Percentiles rank a stretch among this genome's conserved stretches.
phyloP scores from a whole-genome alignment of 2,797 vertebrate species.

The Lacerta bilineata region DNA sequence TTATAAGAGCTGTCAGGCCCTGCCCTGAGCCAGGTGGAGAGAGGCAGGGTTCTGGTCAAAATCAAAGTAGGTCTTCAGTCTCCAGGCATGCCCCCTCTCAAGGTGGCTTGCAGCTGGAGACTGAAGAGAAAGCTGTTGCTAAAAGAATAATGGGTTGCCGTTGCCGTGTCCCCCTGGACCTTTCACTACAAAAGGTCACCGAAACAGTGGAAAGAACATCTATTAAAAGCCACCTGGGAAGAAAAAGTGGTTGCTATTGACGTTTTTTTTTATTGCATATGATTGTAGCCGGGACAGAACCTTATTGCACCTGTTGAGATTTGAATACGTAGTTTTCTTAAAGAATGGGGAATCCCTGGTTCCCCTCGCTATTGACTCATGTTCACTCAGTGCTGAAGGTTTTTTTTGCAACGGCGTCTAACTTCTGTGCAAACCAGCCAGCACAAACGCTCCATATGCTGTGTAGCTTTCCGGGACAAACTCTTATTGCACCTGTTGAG shows the following conservation, averaged over 20 bases:
- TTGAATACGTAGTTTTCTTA: background rate
- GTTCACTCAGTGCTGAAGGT: no score
- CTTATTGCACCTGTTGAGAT: conserved; percentile 12
- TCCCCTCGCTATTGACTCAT: background rate
- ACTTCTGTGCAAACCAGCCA: no score
- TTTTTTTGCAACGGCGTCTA: no score
- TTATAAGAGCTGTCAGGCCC: no score
- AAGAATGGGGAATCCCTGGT: no score
- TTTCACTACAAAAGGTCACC: background rate
- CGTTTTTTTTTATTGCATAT: background rate
- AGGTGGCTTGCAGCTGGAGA: conserved; percentile 15
- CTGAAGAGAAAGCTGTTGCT: background rate
- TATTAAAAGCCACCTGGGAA: conserved; percentile 19
- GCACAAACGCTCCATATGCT: no score
- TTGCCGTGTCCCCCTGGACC: background rate
- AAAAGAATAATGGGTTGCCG: background rate
- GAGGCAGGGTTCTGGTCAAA: no score
- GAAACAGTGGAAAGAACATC: conserved; percentile 1
- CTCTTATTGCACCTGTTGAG: no score
- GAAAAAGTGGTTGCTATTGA: background rate
- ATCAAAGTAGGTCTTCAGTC: background rate
- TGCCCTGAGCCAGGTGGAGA: no score
- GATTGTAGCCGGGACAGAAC: conserved; percentile 20
- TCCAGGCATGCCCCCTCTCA: background rate
- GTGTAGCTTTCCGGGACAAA: no score